Conservation (phyloP, 1,140 invertebrate species). For the Drosophila ogumai region DNA sequence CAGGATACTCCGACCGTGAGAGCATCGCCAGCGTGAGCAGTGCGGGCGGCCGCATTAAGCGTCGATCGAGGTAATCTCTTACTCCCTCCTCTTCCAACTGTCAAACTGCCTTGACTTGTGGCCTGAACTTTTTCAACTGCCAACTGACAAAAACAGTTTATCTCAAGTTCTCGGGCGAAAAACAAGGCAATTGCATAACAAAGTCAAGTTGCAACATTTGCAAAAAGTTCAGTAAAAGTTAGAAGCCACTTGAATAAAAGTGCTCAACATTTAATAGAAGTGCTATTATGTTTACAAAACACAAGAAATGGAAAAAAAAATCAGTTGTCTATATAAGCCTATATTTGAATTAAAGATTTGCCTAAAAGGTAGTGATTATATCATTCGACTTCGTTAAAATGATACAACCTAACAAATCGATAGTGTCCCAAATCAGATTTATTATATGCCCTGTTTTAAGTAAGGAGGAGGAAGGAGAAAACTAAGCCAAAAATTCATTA, state of each 20-base stretch:
- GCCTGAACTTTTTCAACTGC: background rate
- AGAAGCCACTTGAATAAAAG: background rate
- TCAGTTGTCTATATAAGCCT: background rate
- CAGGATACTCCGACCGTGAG: constrained; percentile 67
- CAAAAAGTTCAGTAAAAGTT: constrained; percentile 1
- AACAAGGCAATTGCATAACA: constrained; percentile 29
- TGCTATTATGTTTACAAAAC: background rate
- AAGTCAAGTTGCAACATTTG: constrained; percentile 1
- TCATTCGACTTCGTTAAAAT: too few species aligned
- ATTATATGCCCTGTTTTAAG: too few species aligned
- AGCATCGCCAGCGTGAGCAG: constrained; percentile 72
- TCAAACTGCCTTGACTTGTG: background rate
- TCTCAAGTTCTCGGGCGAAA: background rate
- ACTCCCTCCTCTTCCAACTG: constrained; percentile 7
- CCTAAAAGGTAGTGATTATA: background rate
- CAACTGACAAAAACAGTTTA: constrained; percentile 25
- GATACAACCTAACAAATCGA: too few species aligned
- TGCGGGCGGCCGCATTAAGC: constrained; percentile 58
- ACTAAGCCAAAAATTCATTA: too few species aligned
- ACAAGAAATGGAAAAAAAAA: too few species aligned
- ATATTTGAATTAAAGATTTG: background rate
- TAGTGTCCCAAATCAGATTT: too few species aligned
- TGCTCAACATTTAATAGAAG: background rate
- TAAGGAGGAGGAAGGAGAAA: too few species aligned
- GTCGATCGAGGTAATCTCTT: constrained; percentile 60